phyloP scores from a whole-genome alignment of 1,140 invertebrate species.

The Oscheius sp. region DNA sequence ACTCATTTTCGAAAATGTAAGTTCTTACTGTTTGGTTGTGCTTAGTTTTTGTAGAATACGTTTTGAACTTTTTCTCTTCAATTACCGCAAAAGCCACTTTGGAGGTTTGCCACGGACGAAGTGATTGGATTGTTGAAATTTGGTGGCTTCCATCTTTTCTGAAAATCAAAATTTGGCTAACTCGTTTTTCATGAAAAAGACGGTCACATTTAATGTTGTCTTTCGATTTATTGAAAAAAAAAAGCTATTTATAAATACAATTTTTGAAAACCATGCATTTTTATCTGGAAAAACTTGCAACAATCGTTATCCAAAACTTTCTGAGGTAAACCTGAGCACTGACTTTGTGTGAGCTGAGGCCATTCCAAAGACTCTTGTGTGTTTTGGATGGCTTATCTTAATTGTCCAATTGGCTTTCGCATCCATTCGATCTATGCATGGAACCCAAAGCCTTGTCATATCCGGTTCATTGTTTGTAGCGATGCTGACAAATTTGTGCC shows the following conservation, averaged over 20 bases:
- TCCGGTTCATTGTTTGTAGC: not conserved
- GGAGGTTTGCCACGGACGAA: not conserved
- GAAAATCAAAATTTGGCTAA: not conserved
- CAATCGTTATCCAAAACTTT: no score
- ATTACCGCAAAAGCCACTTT: not conserved
- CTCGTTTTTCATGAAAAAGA: no score
- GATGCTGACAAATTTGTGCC: not conserved
- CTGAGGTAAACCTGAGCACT: no score
- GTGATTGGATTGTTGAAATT: not conserved
- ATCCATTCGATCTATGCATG: not conserved
- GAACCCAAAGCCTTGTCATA: not conserved
- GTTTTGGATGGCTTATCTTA: not conserved
- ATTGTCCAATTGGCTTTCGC: not conserved
- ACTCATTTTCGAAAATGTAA: not conserved
- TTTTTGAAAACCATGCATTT: no score
- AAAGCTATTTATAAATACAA: no score
- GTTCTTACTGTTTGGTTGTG: not conserved
- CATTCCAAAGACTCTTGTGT: not conserved
- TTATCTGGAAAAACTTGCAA: no score
- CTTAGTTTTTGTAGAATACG: not conserved
- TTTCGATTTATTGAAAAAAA: no score
- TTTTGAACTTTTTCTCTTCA: conserved; percentile 1
- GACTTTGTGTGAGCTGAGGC: not conserved
- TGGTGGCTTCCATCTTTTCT: not conserved
- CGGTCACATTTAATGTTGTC: no score